Percentiles rank a stretch among this genome's conserved stretches.
Evolutionary conservation across 2,888 invertebrate genomes (phyloP).

Genomic region (Hirtodrosophila alboralis): DNA sequence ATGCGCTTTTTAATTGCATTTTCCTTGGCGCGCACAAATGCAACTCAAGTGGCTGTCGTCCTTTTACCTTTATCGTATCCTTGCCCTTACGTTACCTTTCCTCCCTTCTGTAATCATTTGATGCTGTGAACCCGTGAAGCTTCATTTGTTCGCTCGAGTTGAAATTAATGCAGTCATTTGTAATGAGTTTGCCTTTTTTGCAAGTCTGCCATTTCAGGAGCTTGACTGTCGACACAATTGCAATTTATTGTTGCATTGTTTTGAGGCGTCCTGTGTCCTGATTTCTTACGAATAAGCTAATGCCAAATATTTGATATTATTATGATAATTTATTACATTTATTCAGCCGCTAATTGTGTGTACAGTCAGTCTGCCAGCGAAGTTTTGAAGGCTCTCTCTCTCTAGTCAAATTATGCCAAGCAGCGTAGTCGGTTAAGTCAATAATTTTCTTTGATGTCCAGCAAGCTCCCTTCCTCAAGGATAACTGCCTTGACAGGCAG

Average conservation of each 20-base stretch:
- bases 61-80: slow-evolving; percentile 48
- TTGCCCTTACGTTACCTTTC: slow-evolving; percentile 4
- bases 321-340: slow-evolving; percentile 70
- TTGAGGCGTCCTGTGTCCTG: slow-evolving; percentile 27
- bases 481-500: slow-evolving; percentile 25
- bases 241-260: slow-evolving; percentile 71
- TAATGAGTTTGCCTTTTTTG: slow-evolving; percentile 72
- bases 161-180: slow-evolving; percentile 80
- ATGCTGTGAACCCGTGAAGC: slow-evolving; percentile 43
- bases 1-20: slow-evolving; percentile 74
- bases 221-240: slow-evolving; percentile 47
- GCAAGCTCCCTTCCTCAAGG: neutral
- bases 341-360: slow-evolving; percentile 58
- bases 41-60: slow-evolving; percentile 69
- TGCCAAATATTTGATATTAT: slow-evolving; percentile 57
- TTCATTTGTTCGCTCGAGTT: slow-evolving; percentile 68
- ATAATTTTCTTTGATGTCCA: slow-evolving; percentile 13
- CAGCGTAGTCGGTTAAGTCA: slow-evolving; percentile 27
- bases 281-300: slow-evolving; percentile 27
- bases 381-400: slow-evolving; percentile 31
- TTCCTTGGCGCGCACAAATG: slow-evolving; percentile 64
- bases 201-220: slow-evolving; percentile 22
- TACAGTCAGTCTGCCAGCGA: slow-evolving; percentile 24
- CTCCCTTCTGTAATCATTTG: slow-evolving; percentile 34
- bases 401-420: slow-evolving; percentile 65